These are phyloP conservation scores for Cephus spinipes DNA, from an alignment of 2,888 invertebrate genomes.

Conservation along the genomic window DNA sequence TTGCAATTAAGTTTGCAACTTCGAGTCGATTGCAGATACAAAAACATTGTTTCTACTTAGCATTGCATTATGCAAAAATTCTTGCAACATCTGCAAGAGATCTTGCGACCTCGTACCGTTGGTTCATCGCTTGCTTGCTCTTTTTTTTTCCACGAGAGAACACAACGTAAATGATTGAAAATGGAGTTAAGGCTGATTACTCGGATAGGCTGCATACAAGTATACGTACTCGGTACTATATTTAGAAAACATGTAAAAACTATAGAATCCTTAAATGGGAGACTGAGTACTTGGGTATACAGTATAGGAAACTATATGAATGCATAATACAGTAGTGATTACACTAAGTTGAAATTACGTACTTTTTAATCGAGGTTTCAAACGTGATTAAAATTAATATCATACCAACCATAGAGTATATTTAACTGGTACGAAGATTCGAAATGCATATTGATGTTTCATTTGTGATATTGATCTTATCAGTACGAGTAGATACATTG, in stretches of 20 bases:
- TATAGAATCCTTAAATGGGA: background rate
- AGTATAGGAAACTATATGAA: background rate
- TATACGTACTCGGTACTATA: background rate
- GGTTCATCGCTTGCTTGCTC: background rate
- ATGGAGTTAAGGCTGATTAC: background rate
- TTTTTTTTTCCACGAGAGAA: background rate
- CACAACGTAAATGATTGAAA: background rate
- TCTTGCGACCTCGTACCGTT: background rate
- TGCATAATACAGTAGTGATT: background rate
- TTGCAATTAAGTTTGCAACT: background rate
- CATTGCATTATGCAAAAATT: background rate
- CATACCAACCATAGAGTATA: background rate
- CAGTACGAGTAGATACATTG: background rate
- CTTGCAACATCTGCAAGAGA: background rate
- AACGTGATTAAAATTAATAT: background rate
- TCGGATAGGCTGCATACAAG: background rate
- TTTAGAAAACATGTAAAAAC: background rate
- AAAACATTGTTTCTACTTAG: background rate
- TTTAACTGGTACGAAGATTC: background rate
- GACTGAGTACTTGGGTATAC: background rate
- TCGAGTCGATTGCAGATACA: background rate
- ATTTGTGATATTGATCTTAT: background rate
- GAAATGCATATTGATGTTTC: background rate
- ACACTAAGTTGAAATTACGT: background rate
- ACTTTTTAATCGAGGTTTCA: background rate